Evolutionary conservation across 2,888 invertebrate species (phyloP).

Genomic region (Lepidocyrtoides sp.): DNA sequence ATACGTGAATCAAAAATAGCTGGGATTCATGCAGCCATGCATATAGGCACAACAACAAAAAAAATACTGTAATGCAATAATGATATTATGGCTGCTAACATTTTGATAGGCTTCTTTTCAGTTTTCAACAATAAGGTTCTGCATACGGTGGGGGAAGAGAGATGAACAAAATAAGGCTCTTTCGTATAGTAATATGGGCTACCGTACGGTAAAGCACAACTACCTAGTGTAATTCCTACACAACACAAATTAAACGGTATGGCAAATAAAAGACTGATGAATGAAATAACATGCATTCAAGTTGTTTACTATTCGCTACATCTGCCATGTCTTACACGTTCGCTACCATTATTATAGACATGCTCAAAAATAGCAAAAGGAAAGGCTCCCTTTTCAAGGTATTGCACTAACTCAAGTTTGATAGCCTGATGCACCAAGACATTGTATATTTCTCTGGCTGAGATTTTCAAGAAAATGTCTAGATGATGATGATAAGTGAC

Average conservation of each 20-base stretch:
- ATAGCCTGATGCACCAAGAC: neutral
- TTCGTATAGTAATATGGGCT: neutral
- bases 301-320: neutral
- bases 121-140: constrained; percentile 8
- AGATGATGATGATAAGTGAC: constrained; percentile 33
- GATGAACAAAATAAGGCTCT: constrained; percentile 23
- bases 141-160: neutral
- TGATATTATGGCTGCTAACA: constrained; percentile 72
- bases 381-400: constrained; percentile 50
- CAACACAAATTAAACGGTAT: constrained; percentile 3
- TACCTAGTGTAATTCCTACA: neutral
- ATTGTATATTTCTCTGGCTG: neutral
- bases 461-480: neutral
- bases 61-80: constrained; percentile 70
- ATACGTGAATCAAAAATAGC: constrained; percentile 50
- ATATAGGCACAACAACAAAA: constrained; percentile 57
- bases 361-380: constrained; percentile 43
- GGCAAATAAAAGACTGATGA: constrained; percentile 19
- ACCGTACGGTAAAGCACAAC: constrained; percentile 44
- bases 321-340: neutral
- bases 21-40: constrained; percentile 41
- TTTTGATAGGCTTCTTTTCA: constrained; percentile 61
- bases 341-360: constrained; percentile 32
- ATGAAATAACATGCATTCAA: constrained; percentile 25
- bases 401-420: neutral